Conservation (phyloP, 2,113 vertebrate species). For the Cebidichthys violaceus region DNA sequence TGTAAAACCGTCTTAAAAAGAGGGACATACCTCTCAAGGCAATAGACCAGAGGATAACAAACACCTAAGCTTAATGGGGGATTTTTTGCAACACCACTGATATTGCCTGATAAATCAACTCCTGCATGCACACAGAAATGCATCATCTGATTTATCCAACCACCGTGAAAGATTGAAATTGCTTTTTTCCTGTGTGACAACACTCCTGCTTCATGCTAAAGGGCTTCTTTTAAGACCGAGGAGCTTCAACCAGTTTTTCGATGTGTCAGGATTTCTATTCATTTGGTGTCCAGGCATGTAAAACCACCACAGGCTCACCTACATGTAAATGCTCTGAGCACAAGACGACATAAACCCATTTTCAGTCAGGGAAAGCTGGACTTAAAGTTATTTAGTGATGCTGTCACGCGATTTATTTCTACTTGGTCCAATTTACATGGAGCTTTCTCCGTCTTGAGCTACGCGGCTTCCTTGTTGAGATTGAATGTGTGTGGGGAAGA, state of each 20-base stretch:
- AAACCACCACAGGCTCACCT: constrained; percentile 54
- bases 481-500: constrained; percentile 66
- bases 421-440: constrained; percentile 73
- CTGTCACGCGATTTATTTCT: constrained; percentile 73
- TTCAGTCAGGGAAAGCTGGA: constrained; percentile 62
- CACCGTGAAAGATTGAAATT: constrained; percentile 69
- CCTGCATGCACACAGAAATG: constrained; percentile 66
- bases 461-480: constrained; percentile 60
- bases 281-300: constrained; percentile 61
- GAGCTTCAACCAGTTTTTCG: constrained; percentile 61
- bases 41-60: constrained; percentile 60
- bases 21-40: constrained; percentile 30
- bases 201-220: constrained; percentile 44
- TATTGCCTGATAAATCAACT: constrained; percentile 76
- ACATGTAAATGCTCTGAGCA: constrained; percentile 65
- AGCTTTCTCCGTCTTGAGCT: constrained; percentile 56
- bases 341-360: constrained; percentile 66
- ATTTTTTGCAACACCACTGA: constrained; percentile 62
- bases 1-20: constrained; percentile 12
- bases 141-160: constrained; percentile 74
- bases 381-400: constrained; percentile 75
- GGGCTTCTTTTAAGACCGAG: constrained; percentile 68
- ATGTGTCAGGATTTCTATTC: constrained; percentile 73
- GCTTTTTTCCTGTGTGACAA: constrained; percentile 68
- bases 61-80: constrained; percentile 63